Evolutionary conservation across 1,140 invertebrate species (phyloP).

Genomic region (Zaprionus taronus): DNA sequence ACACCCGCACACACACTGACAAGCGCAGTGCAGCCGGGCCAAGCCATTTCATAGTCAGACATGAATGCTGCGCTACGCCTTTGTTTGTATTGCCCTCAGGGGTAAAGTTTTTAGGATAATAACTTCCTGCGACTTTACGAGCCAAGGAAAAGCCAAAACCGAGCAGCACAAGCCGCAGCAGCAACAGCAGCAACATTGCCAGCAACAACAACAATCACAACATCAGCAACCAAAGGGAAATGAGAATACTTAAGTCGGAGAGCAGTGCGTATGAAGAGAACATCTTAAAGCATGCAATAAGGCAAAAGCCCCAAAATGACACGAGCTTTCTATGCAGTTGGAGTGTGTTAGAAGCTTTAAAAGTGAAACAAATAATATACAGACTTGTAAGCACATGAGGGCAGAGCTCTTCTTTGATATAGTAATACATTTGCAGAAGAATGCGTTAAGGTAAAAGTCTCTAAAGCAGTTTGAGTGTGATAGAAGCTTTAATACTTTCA

Average conservation of each 20-base stretch:
- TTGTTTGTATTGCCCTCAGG: constrained; percentile 83
- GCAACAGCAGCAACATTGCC: constrained; percentile 35
- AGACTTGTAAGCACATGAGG: neutral
- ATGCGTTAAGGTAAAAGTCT: too few species aligned
- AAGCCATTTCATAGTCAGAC: constrained; percentile 78
- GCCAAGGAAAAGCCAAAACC: constrained; percentile 73
- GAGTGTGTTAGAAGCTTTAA: neutral
- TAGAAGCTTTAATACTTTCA: too few species aligned
- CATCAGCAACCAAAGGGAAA: constrained; percentile 65
- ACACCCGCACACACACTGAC: constrained; percentile 8
- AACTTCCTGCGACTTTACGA: constrained; percentile 83
- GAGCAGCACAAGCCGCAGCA: constrained; percentile 35
- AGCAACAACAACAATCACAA: constrained; percentile 36
- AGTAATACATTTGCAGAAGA: neutral
- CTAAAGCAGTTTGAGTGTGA: too few species aligned
- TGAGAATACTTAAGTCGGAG: constrained; percentile 73
- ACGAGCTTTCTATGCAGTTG: constrained; percentile 6
- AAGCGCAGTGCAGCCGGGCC: constrained; percentile 40
- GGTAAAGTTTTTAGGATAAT: constrained; percentile 84
- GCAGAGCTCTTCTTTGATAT: neutral
- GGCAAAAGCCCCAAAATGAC: constrained; percentile 24
- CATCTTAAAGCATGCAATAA: constrained; percentile 69
- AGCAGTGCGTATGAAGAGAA: constrained; percentile 68
- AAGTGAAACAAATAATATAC: neutral
- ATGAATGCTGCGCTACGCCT: constrained; percentile 80